These are phyloP conservation scores for Siderastrea siderea DNA, from an alignment of 92 coral and sea anemone genomes.

Conservation along the genomic window DNA sequence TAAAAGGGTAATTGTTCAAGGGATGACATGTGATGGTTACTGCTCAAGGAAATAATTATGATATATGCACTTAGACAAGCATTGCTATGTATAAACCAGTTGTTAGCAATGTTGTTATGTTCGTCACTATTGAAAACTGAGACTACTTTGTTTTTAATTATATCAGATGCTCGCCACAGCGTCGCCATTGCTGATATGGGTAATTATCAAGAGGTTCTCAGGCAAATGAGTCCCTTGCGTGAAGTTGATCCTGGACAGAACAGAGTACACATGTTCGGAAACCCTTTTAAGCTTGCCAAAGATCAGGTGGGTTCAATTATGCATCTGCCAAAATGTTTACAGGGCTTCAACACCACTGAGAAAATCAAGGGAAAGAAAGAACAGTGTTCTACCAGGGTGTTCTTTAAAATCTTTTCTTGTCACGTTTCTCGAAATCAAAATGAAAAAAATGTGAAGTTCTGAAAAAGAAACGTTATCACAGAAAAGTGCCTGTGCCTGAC, in stretches of 20 bases:
- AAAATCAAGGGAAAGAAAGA: no score
- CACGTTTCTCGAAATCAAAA: no score
- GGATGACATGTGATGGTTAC: no score
- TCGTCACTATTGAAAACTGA: background rate
- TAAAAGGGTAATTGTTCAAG: no score
- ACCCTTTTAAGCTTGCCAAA: constrained; percentile 97
- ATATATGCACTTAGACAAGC: background rate
- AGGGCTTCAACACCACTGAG: no score
- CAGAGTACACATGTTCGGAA: constrained; percentile 99
- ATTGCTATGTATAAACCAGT: background rate
- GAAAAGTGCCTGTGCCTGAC: no score
- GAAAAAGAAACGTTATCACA: no score
- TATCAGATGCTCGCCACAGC: constrained; percentile 91
- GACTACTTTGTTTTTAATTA: background rate
- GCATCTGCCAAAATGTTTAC: no score
- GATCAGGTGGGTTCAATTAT: constrained; percentile 80
- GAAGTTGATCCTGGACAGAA: constrained; percentile 98
- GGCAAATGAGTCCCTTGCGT: constrained; percentile 91
- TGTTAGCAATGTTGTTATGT: background rate
- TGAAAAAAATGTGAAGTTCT: no score
- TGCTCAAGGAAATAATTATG: no score
- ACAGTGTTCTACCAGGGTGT: no score
- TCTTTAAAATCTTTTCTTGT: no score
- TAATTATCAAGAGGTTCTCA: constrained; percentile 92
- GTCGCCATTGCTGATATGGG: constrained; percentile 98